Percentiles rank a stretch among this genome's conserved stretches.
Evolutionary conservation across 1,140 invertebrate species (phyloP).

Genomic region (Tetranychus cinnabarinus): DNA sequence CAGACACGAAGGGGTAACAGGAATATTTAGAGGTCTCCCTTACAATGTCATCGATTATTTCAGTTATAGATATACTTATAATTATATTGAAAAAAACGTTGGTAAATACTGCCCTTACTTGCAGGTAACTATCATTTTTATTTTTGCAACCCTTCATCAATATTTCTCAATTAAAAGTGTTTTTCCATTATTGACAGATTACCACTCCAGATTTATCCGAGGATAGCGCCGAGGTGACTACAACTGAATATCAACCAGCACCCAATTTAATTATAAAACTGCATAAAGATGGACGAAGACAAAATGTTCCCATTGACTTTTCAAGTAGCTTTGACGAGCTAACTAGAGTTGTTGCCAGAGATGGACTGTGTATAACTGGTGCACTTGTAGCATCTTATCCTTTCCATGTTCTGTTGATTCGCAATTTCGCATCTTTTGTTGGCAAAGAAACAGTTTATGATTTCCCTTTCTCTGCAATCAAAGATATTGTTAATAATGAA

Average conservation of each 20-base stretch:
- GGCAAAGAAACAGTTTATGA: constrained; percentile 8
- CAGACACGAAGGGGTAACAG: constrained; percentile 3
- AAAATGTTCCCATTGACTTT: too few species aligned
- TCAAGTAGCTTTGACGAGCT: too few species aligned
- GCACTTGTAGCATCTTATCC: constrained; percentile 4
- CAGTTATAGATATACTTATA: too few species aligned
- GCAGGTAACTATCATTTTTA: too few species aligned
- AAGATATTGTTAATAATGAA: neutral
- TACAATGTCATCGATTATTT: neutral
- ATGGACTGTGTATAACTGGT: neutral
- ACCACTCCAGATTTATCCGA: too few species aligned
- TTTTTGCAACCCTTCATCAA: too few species aligned
- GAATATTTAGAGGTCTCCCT: constrained; percentile 5
- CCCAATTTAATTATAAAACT: neutral
- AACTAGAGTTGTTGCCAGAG: neutral
- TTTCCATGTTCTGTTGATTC: constrained; percentile 5
- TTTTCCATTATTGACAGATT: too few species aligned
- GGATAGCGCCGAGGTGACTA: neutral
- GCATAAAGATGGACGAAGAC: neutral
- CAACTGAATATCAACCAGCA: neutral
- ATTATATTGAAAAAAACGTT: too few species aligned
- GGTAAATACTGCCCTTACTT: too few species aligned
- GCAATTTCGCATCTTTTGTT: constrained; percentile 5
- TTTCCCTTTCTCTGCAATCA: neutral
- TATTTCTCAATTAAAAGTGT: too few species aligned